Percentiles rank a stretch among this genome's conserved stretches.
phyloP scores from a whole-genome alignment of 2,113 vertebrate species.

The Callocephalon fimbriatum region DNA sequence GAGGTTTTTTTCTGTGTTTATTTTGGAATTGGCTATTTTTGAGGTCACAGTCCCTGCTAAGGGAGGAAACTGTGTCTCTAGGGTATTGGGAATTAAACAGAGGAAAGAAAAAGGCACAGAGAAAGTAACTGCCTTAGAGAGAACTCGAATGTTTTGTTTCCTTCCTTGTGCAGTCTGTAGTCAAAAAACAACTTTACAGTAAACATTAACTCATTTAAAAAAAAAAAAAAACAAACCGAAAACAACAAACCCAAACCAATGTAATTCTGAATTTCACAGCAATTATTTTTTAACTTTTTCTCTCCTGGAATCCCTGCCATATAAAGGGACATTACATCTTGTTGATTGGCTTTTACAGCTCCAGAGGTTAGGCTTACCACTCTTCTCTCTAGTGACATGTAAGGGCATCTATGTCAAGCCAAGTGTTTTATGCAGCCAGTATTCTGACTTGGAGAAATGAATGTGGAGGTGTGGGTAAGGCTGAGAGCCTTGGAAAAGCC shows the following conservation, averaged over 20 bases:
- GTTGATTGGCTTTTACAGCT: not conserved
- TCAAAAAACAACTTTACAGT: not conserved
- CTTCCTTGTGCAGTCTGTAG: constrained; percentile 8
- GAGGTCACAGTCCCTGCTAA: constrained; percentile 48
- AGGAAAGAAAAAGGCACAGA: constrained; percentile 44
- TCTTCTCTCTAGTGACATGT: not conserved
- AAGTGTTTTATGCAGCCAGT: not conserved
- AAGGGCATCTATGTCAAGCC: not conserved
- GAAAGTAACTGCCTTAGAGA: constrained; percentile 37
- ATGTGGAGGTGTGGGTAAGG: not conserved
- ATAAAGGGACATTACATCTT: not conserved
- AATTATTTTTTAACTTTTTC: not conserved
- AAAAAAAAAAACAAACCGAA: not conserved
- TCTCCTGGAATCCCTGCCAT: not conserved
- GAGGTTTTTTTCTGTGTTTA: constrained; percentile 8
- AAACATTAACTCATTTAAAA: not conserved
- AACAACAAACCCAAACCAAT: not conserved
- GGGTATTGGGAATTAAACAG: constrained; percentile 44
- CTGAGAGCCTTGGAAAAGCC: not conserved
- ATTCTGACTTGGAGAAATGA: not conserved
- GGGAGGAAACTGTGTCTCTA: constrained; percentile 55
- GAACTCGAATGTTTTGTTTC: constrained; percentile 9
- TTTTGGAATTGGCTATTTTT: constrained; percentile 58
- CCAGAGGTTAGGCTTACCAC: not conserved
- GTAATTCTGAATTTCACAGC: not conserved